These are phyloP conservation scores for Gouania willdenowi DNA, from an alignment of 2,797 vertebrate species.

Conservation along the genomic window DNA sequence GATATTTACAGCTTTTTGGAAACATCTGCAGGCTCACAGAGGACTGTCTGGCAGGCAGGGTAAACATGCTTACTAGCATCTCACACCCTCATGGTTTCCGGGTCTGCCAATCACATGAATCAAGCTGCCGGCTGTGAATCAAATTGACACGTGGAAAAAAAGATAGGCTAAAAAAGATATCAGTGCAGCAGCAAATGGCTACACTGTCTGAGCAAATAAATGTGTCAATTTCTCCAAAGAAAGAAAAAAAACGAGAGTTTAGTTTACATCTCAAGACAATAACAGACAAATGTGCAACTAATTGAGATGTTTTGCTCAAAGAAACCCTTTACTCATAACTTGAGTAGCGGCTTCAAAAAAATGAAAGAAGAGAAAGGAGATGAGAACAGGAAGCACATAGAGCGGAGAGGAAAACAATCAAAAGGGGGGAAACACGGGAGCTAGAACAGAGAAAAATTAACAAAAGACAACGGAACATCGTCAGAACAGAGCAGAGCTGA, in stretches of 20 bases:
- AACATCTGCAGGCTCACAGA: slow-evolving; percentile 53
- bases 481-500: slow-evolving; percentile 55
- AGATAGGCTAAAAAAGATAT: neutral
- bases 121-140: slow-evolving; percentile 27
- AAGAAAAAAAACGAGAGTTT: slow-evolving; percentile 10
- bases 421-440: slow-evolving; percentile 39
- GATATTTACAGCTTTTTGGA: slow-evolving; percentile 51
- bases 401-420: slow-evolving; percentile 23
- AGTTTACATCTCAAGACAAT: slow-evolving; percentile 9
- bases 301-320: slow-evolving; percentile 47
- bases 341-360: slow-evolving; percentile 29
- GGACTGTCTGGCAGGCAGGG: slow-evolving; percentile 43
- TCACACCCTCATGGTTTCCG: slow-evolving; percentile 34
- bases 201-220: neutral
- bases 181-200: neutral
- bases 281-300: slow-evolving; percentile 35
- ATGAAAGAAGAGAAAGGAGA: slow-evolving; percentile 7
- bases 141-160: slow-evolving; percentile 34
- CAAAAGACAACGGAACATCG: slow-evolving; percentile 64
- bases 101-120: slow-evolving; percentile 48
- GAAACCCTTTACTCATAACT: slow-evolving; percentile 21
- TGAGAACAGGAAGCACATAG: slow-evolving; percentile 13
- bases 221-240: slow-evolving; percentile 11
- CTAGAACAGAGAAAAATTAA: slow-evolving; percentile 51
- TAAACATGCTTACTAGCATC: slow-evolving; percentile 54